Percentiles rank a stretch among this genome's conserved stretches.
Conservation (phyloP, 2,797 vertebrate species). For the Falco berigora region DNA sequence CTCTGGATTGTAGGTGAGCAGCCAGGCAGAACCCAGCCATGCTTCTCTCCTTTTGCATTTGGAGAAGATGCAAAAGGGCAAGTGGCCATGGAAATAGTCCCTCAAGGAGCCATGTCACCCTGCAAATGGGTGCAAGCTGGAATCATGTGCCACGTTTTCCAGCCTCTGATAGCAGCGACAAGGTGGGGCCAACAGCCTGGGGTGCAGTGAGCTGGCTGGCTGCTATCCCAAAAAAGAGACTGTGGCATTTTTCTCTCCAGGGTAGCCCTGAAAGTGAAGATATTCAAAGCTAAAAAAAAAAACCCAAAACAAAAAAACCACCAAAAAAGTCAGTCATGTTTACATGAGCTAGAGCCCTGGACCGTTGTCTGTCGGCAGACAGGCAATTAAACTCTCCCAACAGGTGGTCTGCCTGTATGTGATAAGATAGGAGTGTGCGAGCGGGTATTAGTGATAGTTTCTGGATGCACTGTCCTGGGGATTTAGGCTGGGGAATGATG, state of each 20-base stretch:
- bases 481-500: background rate
- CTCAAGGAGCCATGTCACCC: background rate
- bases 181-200: background rate
- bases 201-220: background rate
- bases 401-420: background rate
- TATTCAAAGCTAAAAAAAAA: background rate
- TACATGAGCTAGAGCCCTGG: background rate
- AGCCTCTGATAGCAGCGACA: fast-evolving
- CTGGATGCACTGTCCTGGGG: background rate
- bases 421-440: background rate
- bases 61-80: background rate
- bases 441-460: background rate
- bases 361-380: background rate
- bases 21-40: background rate
- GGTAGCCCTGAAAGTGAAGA: background rate
- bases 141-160: background rate
- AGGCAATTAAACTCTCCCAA: background rate
- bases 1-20: background rate
- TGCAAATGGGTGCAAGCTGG: background rate
- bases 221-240: background rate
- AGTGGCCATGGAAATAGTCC: fast-evolving
- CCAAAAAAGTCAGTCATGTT: background rate
- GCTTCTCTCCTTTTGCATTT: background rate
- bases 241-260: background rate
- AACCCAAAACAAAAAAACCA: too few relatives aligned